Evolutionary conservation across 92 coral and sea anemone species (phyloP).

Genomic region (Paragorgia papillata): DNA sequence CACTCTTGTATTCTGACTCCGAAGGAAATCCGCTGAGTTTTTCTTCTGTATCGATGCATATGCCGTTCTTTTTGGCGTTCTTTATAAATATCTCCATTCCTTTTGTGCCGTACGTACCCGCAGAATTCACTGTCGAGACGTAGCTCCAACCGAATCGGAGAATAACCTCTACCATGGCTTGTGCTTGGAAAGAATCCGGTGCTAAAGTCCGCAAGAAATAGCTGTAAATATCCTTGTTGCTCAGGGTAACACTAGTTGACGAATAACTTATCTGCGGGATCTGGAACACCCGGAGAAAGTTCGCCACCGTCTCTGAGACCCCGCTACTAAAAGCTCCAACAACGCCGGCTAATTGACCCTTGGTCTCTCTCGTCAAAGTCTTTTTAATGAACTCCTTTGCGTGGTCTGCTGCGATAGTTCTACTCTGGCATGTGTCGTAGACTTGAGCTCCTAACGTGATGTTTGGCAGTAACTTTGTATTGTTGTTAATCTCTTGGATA

Average conservation of each 20-base stretch:
- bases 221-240: conserved; percentile 82
- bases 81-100: conserved; percentile 83
- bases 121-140: conserved; percentile 85
- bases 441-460: conserved; percentile 80
- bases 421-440: conserved; percentile 93
- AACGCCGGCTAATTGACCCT: conserved; percentile 73
- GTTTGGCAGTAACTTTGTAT: conserved; percentile 68
- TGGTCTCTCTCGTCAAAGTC: conserved; percentile 53
- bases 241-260: conserved; percentile 80
- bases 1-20: conserved; percentile 55
- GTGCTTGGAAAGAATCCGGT: conserved; percentile 89
- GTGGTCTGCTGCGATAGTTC: conserved; percentile 88
- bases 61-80: conserved; percentile 68
- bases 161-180: conserved; percentile 91
- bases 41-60: conserved; percentile 77
- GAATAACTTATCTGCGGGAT: conserved; percentile 94
- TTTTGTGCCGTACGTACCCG: conserved; percentile 81
- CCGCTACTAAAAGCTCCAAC: conserved; percentile 95
- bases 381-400: conserved; percentile 86
- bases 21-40: conserved; percentile 73
- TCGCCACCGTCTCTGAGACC: conserved; percentile 91
- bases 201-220: conserved; percentile 92
- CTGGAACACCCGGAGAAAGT: conserved; percentile 84
- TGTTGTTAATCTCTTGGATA: conserved; percentile 77
- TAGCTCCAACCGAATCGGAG: conserved; percentile 85